Evolutionary conservation across 2,113 vertebrate species (phyloP).

Genomic region (Hippocampus guttulatus): DNA sequence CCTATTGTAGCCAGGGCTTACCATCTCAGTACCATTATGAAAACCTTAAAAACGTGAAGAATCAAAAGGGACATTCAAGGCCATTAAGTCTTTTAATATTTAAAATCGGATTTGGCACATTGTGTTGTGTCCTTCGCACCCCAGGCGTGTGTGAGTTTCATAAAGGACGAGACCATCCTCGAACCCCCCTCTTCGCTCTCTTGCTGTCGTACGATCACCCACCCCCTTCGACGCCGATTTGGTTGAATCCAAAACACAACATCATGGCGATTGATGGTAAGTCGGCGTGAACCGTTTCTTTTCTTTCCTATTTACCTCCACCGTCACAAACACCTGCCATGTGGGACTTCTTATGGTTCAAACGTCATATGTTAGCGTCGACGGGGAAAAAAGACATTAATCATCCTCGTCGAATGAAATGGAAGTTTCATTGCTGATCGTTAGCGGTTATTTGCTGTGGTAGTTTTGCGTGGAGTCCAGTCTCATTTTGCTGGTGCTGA

Average conservation of each 20-base stretch:
- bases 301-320: constrained; percentile 36
- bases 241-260: constrained; percentile 79
- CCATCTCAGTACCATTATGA: too few relatives aligned
- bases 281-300: constrained; percentile 80
- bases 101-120: neutral
- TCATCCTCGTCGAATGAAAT: neutral
- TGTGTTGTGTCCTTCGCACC: neutral
- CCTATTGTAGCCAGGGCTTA: too few relatives aligned
- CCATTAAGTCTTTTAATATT: neutral
- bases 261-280: constrained; percentile 94
- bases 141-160: neutral
- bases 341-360: neutral
- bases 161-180: constrained; percentile 51
- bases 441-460: constrained; percentile 15
- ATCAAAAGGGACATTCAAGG: neutral
- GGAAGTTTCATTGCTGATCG: constrained; percentile 2
- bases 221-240: constrained; percentile 53
- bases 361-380: neutral
- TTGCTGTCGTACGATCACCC: constrained; percentile 36
- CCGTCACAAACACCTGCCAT: constrained; percentile 7
- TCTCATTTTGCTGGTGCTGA: constrained; percentile 55
- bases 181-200: neutral
- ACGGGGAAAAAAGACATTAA: too few relatives aligned
- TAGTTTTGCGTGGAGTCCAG: neutral
- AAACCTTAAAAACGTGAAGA: too few relatives aligned